phyloP scores from a whole-genome alignment of 2,888 invertebrate genomes.

The Trissoscelio sp. region DNA sequence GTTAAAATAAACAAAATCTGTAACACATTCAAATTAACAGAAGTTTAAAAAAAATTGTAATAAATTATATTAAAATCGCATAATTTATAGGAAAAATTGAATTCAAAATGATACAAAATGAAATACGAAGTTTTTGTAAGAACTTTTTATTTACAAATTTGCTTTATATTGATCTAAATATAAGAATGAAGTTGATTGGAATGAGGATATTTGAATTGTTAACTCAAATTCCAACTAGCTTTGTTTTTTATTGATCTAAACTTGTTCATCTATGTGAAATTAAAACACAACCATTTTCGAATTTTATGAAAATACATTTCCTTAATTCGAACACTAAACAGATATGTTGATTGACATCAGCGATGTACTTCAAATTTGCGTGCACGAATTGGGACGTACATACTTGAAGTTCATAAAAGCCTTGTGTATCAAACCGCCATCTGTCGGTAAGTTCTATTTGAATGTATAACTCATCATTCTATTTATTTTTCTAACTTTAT shows the following conservation, averaged over 20 bases:
- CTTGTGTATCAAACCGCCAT: constrained; percentile 94
- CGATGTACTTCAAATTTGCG: constrained; percentile 98
- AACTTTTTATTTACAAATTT: too few relatives aligned
- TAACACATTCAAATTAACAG: too few relatives aligned
- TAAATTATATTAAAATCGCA: too few relatives aligned
- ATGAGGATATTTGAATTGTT: too few relatives aligned
- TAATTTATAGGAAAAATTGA: too few relatives aligned
- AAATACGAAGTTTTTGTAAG: too few relatives aligned
- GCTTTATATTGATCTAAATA: too few relatives aligned
- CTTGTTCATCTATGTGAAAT: constrained; percentile 12
- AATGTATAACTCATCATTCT: constrained; percentile 12
- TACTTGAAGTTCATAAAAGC: constrained; percentile 95
- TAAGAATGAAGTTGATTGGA: too few relatives aligned
- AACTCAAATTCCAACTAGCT: constrained; percentile 14
- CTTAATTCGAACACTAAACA: constrained; percentile 83
- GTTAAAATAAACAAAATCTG: too few relatives aligned
- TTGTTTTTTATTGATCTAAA: constrained; percentile 26
- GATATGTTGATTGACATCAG: constrained; percentile 98
- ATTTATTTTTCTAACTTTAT: constrained; percentile 11
- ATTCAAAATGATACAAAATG: too few relatives aligned
- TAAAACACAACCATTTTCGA: constrained; percentile 10
- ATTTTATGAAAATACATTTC: constrained; percentile 69
- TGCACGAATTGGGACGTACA: constrained; percentile 96
- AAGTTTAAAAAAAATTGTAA: too few relatives aligned
- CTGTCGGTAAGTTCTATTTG: constrained; percentile 88